Percentiles rank a stretch among this genome's conserved stretches.
These are phyloP conservation scores for Nysson spinosus DNA, from an alignment of 2,888 invertebrate genomes.

Conservation along the genomic window DNA sequence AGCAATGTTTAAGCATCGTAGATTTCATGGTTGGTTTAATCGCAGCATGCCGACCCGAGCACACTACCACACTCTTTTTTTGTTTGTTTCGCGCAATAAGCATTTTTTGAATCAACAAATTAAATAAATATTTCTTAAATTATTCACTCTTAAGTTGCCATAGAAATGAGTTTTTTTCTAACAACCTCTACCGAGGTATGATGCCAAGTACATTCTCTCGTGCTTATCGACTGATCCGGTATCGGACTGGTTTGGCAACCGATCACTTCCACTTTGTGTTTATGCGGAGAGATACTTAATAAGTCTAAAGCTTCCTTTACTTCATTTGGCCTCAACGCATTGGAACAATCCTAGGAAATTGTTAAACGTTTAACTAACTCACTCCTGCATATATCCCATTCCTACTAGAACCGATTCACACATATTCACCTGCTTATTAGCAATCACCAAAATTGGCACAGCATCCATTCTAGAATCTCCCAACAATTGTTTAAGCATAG, in stretches of 20 bases:
- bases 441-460: constrained; percentile 75
- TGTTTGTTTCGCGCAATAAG: constrained; percentile 3
- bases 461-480: constrained; percentile 74
- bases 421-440: constrained; percentile 75
- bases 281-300: constrained; percentile 72
- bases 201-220: constrained; percentile 56
- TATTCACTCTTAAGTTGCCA: constrained; percentile 53
- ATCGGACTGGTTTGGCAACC: constrained; percentile 69
- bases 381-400: not conserved
- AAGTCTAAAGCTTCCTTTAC: constrained; percentile 74
- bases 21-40: constrained; percentile 7
- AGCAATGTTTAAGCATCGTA: constrained; percentile 23
- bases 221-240: constrained; percentile 45
- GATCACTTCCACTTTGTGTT: constrained; percentile 73
- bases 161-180: constrained; percentile 67
- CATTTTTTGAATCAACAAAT: constrained; percentile 29
- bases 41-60: not conserved
- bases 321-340: constrained; percentile 69
- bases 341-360: constrained; percentile 67
- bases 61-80: not conserved
- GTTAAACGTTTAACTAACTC: not conserved
- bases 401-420: too few species aligned
- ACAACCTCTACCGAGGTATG: constrained; percentile 65
- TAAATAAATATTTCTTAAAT: constrained; percentile 36
- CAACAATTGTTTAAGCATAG: constrained; percentile 72